A percentile compares a stretch with the other conserved stretches of the same genome.
Conservation (phyloP, 2,888 invertebrate genomes). For the Limulus polyphemus region DNA sequence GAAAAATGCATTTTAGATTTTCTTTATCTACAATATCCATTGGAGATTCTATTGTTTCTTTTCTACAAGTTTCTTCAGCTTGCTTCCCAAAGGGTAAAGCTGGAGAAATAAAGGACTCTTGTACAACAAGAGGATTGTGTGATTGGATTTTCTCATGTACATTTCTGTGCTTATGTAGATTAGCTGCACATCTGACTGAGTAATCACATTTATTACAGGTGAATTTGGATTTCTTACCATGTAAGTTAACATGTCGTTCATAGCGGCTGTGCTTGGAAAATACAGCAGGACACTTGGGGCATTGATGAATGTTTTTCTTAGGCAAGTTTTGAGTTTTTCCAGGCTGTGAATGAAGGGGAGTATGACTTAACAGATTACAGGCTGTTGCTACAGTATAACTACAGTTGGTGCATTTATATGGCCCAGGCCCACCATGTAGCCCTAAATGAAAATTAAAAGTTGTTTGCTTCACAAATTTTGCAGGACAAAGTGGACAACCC, state of each 20-base stretch:
- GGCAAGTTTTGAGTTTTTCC: background rate
- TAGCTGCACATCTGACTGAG: constrained; percentile 72
- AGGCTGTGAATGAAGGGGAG: constrained; percentile 52
- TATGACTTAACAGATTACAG: constrained; percentile 54
- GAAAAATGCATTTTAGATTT: constrained; percentile 44
- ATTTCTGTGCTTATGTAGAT: constrained; percentile 65
- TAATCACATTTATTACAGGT: constrained; percentile 74
- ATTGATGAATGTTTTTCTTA: constrained; percentile 31
- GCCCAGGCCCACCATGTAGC: constrained; percentile 50
- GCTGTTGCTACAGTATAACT: constrained; percentile 55
- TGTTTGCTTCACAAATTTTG: constrained; percentile 57
- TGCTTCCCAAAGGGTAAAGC: constrained; percentile 1
- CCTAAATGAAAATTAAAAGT: constrained; percentile 56
- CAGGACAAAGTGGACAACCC: constrained; percentile 48
- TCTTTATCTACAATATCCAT: too few relatives aligned
- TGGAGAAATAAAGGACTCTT: constrained; percentile 28
- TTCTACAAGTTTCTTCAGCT: constrained; percentile 30
- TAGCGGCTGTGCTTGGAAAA: constrained; percentile 75
- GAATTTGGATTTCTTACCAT: constrained; percentile 69
- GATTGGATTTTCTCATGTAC: constrained; percentile 45
- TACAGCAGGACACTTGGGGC: constrained; percentile 72
- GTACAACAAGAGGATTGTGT: constrained; percentile 3
- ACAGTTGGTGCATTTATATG: constrained; percentile 57
- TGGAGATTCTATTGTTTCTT: constrained; percentile 40
- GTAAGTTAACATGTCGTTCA: constrained; percentile 64